These are phyloP conservation scores for Enteromius argenteus DNA, from an alignment of 2,797 vertebrate species.

Conservation along the genomic window DNA sequence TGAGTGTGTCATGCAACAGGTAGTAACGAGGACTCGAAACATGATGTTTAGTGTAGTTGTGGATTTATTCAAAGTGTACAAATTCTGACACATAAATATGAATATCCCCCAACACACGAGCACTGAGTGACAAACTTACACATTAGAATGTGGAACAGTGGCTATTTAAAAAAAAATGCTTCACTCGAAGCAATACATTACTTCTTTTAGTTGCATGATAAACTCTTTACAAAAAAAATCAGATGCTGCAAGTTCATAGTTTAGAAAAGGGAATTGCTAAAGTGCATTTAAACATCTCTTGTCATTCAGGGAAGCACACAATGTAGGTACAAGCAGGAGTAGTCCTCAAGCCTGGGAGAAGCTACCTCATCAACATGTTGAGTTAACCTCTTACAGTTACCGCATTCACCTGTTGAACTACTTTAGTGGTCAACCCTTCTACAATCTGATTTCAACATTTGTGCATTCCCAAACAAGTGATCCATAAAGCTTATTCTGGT, in stretches of 20 bases:
- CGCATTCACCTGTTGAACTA: constrained; percentile 18
- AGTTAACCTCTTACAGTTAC: constrained; percentile 5
- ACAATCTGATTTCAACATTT: constrained; percentile 28
- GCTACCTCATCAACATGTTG: constrained; percentile 47
- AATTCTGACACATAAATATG: constrained; percentile 68
- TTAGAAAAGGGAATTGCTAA: constrained; percentile 67
- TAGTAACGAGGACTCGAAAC: constrained; percentile 39
- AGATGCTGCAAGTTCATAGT: constrained; percentile 57
- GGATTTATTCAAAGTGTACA: constrained; percentile 65
- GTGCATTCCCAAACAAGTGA: constrained; percentile 59
- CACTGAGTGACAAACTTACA: constrained; percentile 59
- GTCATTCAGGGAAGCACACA: constrained; percentile 62
- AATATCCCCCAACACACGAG: constrained; percentile 60
- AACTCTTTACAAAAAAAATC: constrained; percentile 62
- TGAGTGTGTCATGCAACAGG: background rate
- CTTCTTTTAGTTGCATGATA: constrained; percentile 55
- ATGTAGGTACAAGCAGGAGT: constrained; percentile 48
- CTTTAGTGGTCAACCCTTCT: constrained; percentile 41
- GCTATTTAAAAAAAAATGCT: constrained; percentile 53
- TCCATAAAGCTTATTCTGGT: constrained; percentile 62
- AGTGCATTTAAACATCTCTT: constrained; percentile 68
- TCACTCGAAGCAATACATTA: constrained; percentile 65
- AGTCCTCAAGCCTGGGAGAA: constrained; percentile 35
- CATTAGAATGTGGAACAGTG: constrained; percentile 60
- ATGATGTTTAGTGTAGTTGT: constrained; percentile 52